A percentile compares a stretch with the other conserved stretches of the same genome.
These are phyloP conservation scores for Scatophagus argus DNA, from an alignment of 2,113 vertebrate species.

Conservation along the genomic window DNA sequence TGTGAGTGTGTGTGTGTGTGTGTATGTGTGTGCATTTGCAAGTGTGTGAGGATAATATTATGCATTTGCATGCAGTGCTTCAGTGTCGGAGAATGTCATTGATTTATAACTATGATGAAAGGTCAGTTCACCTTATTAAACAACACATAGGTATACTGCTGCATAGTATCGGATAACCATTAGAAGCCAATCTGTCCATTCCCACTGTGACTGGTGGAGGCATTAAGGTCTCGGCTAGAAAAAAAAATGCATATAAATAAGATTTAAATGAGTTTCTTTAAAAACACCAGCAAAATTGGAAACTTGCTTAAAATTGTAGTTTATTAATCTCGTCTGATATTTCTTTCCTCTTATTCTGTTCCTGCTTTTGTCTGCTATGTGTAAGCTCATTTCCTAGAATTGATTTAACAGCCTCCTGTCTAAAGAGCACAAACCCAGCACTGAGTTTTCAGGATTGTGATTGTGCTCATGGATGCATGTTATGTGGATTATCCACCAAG, in stretches of 20 bases:
- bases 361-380: neutral
- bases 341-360: neutral
- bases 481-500: slow-evolving; percentile 6
- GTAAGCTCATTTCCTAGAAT: slow-evolving; percentile 3
- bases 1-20: neutral
- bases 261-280: slow-evolving; percentile 73
- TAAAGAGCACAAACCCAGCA: neutral
- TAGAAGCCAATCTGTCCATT: slow-evolving; percentile 81
- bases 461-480: slow-evolving; percentile 5
- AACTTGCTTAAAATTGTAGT: slow-evolving; percentile 24
- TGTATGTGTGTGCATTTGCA: neutral
- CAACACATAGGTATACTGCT: slow-evolving; percentile 77
- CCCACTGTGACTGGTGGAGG: slow-evolving; percentile 67
- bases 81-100: slow-evolving; percentile 75
- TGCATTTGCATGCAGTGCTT: slow-evolving; percentile 77
- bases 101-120: slow-evolving; percentile 81
- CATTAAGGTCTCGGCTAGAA: slow-evolving; percentile 62
- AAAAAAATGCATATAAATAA: slow-evolving; percentile 76
- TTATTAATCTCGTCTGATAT: slow-evolving; percentile 22
- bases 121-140: slow-evolving; percentile 83
- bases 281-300: slow-evolving; percentile 41
- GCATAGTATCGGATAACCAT: slow-evolving; percentile 81
- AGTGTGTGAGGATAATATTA: slow-evolving; percentile 66
- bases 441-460: slow-evolving; percentile 15
- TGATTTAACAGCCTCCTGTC: slow-evolving; percentile 12